Percentiles rank a stretch among this genome's conserved stretches.
These are phyloP conservation scores for Anolis sagrei DNA, from an alignment of 2,113 vertebrate species.

Conservation along the genomic window DNA sequence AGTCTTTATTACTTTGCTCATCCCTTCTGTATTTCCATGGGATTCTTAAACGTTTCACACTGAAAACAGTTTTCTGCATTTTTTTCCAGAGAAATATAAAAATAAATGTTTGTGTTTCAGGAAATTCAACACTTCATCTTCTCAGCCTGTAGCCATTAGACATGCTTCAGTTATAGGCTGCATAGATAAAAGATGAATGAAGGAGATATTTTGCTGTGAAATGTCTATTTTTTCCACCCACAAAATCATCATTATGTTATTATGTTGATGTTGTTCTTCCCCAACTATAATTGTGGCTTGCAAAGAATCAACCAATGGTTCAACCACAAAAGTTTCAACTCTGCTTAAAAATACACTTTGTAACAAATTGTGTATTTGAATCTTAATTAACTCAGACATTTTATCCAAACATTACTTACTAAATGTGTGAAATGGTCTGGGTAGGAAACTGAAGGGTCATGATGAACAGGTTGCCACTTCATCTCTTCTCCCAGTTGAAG, in stretches of 20 bases:
- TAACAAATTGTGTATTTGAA: background rate
- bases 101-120: constrained; percentile 44
- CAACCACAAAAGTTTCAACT: background rate
- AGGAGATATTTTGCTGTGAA: constrained; percentile 15
- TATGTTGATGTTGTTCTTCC: constrained; percentile 5
- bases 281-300: constrained; percentile 33
- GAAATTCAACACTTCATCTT: constrained; percentile 26
- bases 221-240: background rate
- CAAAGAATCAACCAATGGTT: constrained; percentile 39
- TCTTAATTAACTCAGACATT: no score
- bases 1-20: constrained; percentile 52
- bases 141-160: constrained; percentile 29
- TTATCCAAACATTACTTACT: no score
- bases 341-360: constrained; percentile 35
- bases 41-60: constrained; percentile 56
- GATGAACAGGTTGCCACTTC: no score
- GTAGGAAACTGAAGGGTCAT: no score
- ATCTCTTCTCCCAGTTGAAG: no score
- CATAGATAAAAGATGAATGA: constrained; percentile 21
- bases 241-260: background rate
- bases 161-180: constrained; percentile 26
- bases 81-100: constrained; percentile 33
- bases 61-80: constrained; percentile 48
- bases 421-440: no score
- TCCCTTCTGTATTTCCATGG: constrained; percentile 48